phyloP scores from a whole-genome alignment of 2,888 invertebrate species.

The Abscondita cerata region DNA sequence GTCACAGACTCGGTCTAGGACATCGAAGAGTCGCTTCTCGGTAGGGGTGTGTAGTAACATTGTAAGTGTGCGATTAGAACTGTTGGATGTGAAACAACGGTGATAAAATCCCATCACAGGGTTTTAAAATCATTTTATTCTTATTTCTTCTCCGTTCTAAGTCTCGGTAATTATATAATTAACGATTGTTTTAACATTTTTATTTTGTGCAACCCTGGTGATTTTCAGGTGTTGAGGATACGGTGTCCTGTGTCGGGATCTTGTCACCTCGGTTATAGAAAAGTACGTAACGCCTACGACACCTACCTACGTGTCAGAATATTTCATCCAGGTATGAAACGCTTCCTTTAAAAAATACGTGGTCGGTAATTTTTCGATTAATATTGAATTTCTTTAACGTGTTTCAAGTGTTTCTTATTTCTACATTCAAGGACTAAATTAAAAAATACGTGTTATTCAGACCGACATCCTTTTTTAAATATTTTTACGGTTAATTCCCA shows the following conservation, averaged over 20 bases:
- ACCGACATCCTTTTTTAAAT: neutral
- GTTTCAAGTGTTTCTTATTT: too few relatives aligned
- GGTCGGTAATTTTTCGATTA: too few relatives aligned
- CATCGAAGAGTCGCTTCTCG: slow-evolving; percentile 33
- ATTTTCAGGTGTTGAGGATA: slow-evolving; percentile 37
- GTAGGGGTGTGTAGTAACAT: slow-evolving; percentile 41
- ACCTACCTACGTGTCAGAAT: slow-evolving; percentile 24
- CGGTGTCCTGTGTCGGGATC: slow-evolving; percentile 35
- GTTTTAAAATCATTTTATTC: slow-evolving; percentile 10
- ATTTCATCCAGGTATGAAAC: slow-evolving; percentile 18
- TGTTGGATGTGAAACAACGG: slow-evolving; percentile 38
- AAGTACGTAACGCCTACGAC: slow-evolving; percentile 32
- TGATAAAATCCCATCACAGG: slow-evolving; percentile 27
- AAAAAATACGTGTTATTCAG: neutral
- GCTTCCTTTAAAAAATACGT: neutral
- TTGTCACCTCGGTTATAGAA: slow-evolving; percentile 28
- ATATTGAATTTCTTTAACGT: too few relatives aligned
- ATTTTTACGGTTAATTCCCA: neutral
- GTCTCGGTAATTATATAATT: neutral
- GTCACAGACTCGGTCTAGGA: slow-evolving; percentile 36
- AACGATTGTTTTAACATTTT: too few relatives aligned
- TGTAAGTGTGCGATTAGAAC: slow-evolving; percentile 39
- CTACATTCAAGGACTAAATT: too few relatives aligned
- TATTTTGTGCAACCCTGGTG: slow-evolving; percentile 30
- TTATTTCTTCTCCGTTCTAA: neutral